These are phyloP conservation scores for Umimayanthus chanpuru DNA, from an alignment of 92 coral and sea anemone species.

Conservation along the genomic window DNA sequence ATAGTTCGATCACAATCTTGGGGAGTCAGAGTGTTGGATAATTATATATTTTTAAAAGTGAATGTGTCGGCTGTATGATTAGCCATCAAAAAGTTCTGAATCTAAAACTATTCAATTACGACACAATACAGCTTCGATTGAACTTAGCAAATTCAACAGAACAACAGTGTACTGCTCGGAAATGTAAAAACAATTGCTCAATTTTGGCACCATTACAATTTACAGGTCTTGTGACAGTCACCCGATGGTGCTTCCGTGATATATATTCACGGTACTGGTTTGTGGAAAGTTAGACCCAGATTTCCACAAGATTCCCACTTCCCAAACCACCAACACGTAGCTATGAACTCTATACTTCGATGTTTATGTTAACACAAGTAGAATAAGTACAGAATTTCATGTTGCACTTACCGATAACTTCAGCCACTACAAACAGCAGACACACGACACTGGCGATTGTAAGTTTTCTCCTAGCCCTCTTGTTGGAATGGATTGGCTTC, in stretches of 20 bases:
- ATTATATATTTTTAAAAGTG: too few relatives aligned
- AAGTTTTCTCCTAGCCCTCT: slow-evolving; percentile 83
- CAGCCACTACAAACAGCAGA: slow-evolving; percentile 88
- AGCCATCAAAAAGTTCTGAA: too few relatives aligned
- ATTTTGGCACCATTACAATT: too few relatives aligned
- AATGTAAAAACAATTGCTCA: not conserved
- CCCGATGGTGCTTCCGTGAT: not conserved
- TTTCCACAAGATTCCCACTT: not conserved
- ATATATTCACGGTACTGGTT: too few relatives aligned
- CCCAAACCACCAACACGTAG: not conserved
- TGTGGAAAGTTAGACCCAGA: too few relatives aligned
- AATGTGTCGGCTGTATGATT: too few relatives aligned
- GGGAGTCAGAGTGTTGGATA: too few relatives aligned
- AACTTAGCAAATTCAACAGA: not conserved
- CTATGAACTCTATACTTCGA: not conserved
- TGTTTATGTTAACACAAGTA: slow-evolving; percentile 5
- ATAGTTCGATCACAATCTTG: too few relatives aligned
- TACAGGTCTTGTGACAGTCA: not conserved
- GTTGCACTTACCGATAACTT: slow-evolving; percentile 69
- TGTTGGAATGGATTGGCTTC: slow-evolving; percentile 85
- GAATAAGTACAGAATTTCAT: not conserved
- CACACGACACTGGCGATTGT: slow-evolving; percentile 89
- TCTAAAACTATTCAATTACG: not conserved
- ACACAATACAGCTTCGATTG: not conserved
- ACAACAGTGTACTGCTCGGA: not conserved